Evolutionary conservation across 2,888 invertebrate species (phyloP), one percentile per base, ranked within the genome.

Genomic region (Muscina levida): DNA sequence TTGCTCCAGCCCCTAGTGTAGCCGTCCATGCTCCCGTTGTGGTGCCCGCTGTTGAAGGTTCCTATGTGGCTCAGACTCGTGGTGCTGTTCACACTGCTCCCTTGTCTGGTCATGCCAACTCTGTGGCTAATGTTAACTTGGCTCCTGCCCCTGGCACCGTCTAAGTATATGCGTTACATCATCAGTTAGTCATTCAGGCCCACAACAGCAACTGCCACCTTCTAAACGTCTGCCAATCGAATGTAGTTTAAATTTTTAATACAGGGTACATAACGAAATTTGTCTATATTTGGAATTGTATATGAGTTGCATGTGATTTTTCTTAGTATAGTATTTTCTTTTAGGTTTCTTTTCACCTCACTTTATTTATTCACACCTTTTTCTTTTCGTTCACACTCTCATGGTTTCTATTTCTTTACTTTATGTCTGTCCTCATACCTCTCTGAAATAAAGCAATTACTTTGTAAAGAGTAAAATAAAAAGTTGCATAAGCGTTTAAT

Each of bases 121-220:
- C 80, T 0, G 80, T 80, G 10, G 80, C 80, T n/a, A 80, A 80
- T 59, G 19, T 80, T 1, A 80, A 80, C 51, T 56, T 84, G 13
- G 82, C 84, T 51, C 77, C 84, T 6, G 82, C 83, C 31, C 82
- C 83, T 24, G 83, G 82, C 46, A 80, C 82, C 48, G 53, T 75
- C 59, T 83, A 79, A 82, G 39, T 62, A 22, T 22, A n/a, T 2
- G 51, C 5, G 24, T 2, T 4, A 22, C 53, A 44, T 44, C 17
- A 53, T 24, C 22, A 6, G 22, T 19, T 48, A 53, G 53, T 53
- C 53, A 53, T 13, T 11, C 11, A 22, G 10, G 1, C 24, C 31
- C 3, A 8, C 31, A 31, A 31, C 31, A 31, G 31, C 8, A 31
- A 5, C 31, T 31, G 53, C 24, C 53, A 51, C 4, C 31, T 5